Base-by-base conservation (phyloP, 1,140 invertebrate species). In the Brachystomella parvula region DNA sequence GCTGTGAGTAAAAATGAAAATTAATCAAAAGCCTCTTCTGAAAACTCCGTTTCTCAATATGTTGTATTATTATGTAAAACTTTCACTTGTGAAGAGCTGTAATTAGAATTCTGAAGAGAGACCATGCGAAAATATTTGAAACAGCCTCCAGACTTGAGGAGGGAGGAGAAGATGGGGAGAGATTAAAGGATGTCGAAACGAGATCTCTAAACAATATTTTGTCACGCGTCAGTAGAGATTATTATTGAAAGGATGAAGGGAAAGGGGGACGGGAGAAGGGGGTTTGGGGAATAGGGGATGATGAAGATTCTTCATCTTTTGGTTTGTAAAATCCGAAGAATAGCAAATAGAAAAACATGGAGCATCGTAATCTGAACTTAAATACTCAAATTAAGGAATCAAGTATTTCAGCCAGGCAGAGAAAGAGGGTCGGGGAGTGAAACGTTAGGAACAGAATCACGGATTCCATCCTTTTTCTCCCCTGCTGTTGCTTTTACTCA, bases 121-220 rank as follows among this genome's bases (percentile, higher is more conserved):
- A n/a, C n/a, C n/a, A n/a, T n/a, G n/a, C n/a, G n/a, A n/a, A n/a
- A n/a, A n/a, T n/a, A n/a, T n/a, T n/a, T n/a, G n/a, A n/a, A n/a
- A n/a, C n/a, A n/a, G n/a, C n/a, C n/a, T n/a, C n/a, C n/a, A n/a
- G n/a, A n/a, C n/a, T n/a, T n/a, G n/a, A n/a, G n/a, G n/a, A n/a
- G n/a, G n/a, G n/a, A n/a, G n/a, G n/a, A n/a, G n/a, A n/a, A n/a
- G n/a, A n/a, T n/a, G n/a, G n/a, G n/a, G n/a, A n/a, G n/a, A n/a
- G n/a, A n/a, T n/a, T n/a, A n/a, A n/a, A n/a, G n/a, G n/a, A n/a
- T n/a, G n/a, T n/a, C n/a, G 49, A 53, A 26, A 53, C 6, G 15
- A 53, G 49, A 53, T 53, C 9, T 24, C 49, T 53, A 53, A 53
- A 53, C 49, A 53, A 53, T 53, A 53, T 53, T 53, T 53, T 53